Evolutionary conservation across 2,113 vertebrate species (phyloP).

Genomic region (Pao palembangensis): DNA sequence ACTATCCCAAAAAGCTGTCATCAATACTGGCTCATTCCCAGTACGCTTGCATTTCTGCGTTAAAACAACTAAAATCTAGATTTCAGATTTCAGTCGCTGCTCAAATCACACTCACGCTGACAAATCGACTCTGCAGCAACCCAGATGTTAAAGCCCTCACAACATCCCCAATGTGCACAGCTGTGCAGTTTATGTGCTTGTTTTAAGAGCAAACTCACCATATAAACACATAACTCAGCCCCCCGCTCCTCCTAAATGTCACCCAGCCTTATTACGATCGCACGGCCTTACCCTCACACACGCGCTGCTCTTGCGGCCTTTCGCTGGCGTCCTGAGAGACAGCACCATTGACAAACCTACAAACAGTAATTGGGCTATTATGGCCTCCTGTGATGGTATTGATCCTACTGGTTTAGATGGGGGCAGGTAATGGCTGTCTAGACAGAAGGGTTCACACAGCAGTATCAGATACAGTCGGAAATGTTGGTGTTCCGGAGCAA

Average conservation of each 20-base stretch:
- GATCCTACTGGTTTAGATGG: constrained; percentile 68
- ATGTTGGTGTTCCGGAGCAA: constrained; percentile 41
- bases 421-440: constrained; percentile 66
- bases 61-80: no score
- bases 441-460: constrained; percentile 61
- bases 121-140: no score
- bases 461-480: constrained; percentile 48
- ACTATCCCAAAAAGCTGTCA: background rate
- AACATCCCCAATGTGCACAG: no score
- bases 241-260: constrained; percentile 53
- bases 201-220: background rate
- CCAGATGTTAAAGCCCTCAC: no score
- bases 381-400: constrained; percentile 64
- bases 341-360: constrained; percentile 71
- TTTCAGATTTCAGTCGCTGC: no score
- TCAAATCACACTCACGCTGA: no score
- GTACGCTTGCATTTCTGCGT: no score
- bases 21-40: no score
- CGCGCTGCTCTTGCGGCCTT: constrained; percentile 53
- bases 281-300: constrained; percentile 36
- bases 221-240: constrained; percentile 8
- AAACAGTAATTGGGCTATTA: constrained; percentile 75
- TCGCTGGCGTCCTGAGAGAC: constrained; percentile 62
- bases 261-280: constrained; percentile 39
- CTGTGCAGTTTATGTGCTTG: background rate